Percentiles rank a stretch among this genome's conserved stretches.
These are phyloP conservation scores for Gerris lacustris DNA, from an alignment of 2,888 invertebrate species.

Conservation along the genomic window DNA sequence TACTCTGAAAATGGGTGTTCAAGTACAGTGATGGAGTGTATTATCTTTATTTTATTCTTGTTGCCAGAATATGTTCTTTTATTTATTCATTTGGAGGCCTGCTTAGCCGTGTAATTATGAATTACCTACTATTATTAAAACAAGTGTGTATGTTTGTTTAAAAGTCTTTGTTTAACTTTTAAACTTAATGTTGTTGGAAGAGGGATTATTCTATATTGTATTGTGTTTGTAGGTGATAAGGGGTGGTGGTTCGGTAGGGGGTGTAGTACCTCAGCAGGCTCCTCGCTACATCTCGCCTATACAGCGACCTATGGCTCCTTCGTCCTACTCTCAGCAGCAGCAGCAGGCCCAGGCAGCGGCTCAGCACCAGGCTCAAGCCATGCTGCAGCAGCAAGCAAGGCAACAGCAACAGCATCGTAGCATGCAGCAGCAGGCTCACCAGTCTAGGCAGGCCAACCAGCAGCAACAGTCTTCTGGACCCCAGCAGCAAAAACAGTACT, in stretches of 20 bases:
- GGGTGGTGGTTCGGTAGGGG: neutral
- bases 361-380: conserved; percentile 34
- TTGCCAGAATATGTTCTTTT: too few relatives aligned
- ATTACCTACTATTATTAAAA: neutral
- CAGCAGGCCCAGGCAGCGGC: neutral
- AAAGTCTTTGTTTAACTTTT: neutral
- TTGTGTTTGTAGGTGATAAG: neutral
- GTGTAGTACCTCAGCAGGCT: neutral
- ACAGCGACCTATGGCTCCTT: neutral
- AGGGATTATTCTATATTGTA: neutral
- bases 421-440: conserved; percentile 31
- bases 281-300: neutral
- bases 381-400: conserved; percentile 28
- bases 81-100: neutral
- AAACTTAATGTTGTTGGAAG: too few relatives aligned
- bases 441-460: conserved; percentile 23
- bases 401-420: conserved; percentile 39
- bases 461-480: conserved; percentile 36
- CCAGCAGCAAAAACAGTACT: neutral
- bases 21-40: too few relatives aligned
- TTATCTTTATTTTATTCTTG: too few relatives aligned
- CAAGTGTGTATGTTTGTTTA: neutral
- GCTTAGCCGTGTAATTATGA: neutral
- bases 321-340: neutral
- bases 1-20: too few relatives aligned